These are phyloP conservation scores for Lipotes vexillifer DNA, from an alignment of 2,113 vertebrate species.

Conservation along the genomic window DNA sequence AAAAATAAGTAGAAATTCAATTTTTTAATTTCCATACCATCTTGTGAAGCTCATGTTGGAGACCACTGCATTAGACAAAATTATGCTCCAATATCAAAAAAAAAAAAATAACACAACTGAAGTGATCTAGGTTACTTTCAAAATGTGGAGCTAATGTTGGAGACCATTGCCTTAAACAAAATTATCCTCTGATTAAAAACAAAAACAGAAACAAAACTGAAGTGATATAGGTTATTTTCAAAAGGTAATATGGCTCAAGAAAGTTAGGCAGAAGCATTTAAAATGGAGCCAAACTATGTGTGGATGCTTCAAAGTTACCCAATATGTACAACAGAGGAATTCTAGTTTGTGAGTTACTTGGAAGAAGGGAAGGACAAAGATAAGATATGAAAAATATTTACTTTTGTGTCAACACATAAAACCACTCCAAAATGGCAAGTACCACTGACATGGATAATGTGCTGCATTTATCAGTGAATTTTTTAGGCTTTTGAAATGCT, in stretches of 20 bases:
- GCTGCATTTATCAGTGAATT: neutral
- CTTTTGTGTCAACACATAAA: neutral
- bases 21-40: neutral
- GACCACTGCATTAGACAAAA: neutral
- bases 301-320: neutral
- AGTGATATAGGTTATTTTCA: neutral
- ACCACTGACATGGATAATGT: neutral
- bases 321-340: neutral
- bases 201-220: neutral
- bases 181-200: neutral
- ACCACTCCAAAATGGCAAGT: neutral
- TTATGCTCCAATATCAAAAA: neutral
- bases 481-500: neutral
- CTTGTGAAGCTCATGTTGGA: neutral
- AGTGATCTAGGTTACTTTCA: neutral
- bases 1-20: neutral
- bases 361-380: neutral
- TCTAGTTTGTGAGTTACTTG: neutral
- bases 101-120: neutral
- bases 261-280: neutral
- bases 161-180: neutral
- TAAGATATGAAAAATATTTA: neutral
- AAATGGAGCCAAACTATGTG: neutral
- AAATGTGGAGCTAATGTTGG: neutral
- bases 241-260: neutral